These are phyloP conservation scores for Dryas iulia DNA, from an alignment of 1,140 invertebrate genomes.

Conservation along the genomic window DNA sequence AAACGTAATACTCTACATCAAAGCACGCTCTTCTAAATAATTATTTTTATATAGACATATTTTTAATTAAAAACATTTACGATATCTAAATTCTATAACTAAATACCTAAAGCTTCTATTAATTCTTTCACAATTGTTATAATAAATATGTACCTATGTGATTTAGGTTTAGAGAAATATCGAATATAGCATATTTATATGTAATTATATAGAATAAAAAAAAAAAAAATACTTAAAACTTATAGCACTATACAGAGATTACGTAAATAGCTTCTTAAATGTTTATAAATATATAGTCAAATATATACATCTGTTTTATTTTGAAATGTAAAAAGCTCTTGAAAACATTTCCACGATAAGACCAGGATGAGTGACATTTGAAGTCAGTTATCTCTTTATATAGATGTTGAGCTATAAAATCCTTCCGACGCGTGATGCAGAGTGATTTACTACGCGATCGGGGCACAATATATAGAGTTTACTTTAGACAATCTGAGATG, in stretches of 20 bases:
- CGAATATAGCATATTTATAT: too few relatives aligned
- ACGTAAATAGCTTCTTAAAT: not conserved
- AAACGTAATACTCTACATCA: not conserved
- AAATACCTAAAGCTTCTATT: too few relatives aligned
- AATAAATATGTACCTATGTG: too few relatives aligned
- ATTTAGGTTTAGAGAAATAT: too few relatives aligned
- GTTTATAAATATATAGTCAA: not conserved
- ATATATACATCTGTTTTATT: not conserved
- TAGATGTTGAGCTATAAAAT: conserved; percentile 58
- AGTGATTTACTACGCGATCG: conserved; percentile 63
- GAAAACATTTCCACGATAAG: conserved; percentile 19
- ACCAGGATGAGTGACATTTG: conserved; percentile 30
- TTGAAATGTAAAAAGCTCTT: conserved; percentile 9
- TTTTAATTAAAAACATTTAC: too few relatives aligned
- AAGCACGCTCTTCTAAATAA: not conserved
- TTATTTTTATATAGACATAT: too few relatives aligned
- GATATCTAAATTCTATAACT: too few relatives aligned
- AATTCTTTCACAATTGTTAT: too few relatives aligned
- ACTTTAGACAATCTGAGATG: conserved; percentile 63
- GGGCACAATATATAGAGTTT: conserved; percentile 62
- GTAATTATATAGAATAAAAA: too few relatives aligned
- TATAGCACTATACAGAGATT: too few relatives aligned
- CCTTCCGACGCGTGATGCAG: conserved; percentile 53
- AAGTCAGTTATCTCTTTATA: conserved; percentile 50
- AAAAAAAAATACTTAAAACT: too few relatives aligned